Evolutionary conservation across 2,113 vertebrate genomes (phyloP).

Genomic region (Antechinus stuartii): DNA sequence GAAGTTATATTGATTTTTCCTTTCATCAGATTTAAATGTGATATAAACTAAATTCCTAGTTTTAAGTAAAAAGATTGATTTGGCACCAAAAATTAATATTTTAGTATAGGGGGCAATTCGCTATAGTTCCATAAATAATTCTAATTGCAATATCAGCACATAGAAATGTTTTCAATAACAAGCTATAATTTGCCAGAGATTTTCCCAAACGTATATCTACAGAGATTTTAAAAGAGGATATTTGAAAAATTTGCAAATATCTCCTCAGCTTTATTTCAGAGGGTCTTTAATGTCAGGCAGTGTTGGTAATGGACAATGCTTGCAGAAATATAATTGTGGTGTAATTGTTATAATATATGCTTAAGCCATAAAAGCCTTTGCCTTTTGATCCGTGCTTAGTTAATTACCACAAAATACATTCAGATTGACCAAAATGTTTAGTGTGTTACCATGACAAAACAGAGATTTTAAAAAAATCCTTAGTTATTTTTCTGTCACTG

Average conservation of each 20-base stretch:
- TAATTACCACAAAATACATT: not conserved
- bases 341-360: not conserved
- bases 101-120: not conserved
- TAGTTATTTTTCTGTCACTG: not conserved
- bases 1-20: not conserved
- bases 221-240: not conserved
- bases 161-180: constrained; percentile 7
- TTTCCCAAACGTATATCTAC: not conserved
- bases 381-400: not conserved
- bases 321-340: not conserved
- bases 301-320: not conserved
- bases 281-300: not conserved
- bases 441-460: not conserved
- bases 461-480: not conserved
- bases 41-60: not conserved
- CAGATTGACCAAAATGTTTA: not conserved
- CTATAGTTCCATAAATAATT: not conserved
- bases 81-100: not conserved
- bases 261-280: not conserved
- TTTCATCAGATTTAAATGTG: not conserved
- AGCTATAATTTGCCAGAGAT: not conserved
- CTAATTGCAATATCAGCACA: not conserved
- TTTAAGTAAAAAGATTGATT: not conserved
- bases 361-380: not conserved
- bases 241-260: constrained; percentile 31